phyloP scores from a whole-genome alignment of 2,113 vertebrate genomes.

The Dermatemys mawii region DNA sequence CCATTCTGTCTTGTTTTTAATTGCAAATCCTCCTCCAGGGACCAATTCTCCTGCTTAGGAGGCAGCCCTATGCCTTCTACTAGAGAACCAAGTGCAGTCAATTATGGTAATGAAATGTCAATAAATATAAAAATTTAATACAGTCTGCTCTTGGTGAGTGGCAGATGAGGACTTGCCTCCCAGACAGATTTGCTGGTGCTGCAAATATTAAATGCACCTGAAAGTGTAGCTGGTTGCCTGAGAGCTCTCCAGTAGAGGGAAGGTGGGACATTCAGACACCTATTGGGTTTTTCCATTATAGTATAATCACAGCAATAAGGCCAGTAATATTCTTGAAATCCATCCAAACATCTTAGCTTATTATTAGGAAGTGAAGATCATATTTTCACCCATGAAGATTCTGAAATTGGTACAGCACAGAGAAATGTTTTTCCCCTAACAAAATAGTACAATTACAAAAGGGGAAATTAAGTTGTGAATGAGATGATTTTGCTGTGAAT shows the following conservation, averaged over 20 bases:
- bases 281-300: constrained; percentile 64
- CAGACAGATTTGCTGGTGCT: constrained; percentile 95
- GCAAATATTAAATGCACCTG: constrained; percentile 93
- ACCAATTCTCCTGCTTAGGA: constrained; percentile 88
- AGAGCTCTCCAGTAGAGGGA: constrained; percentile 70
- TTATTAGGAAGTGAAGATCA: constrained; percentile 20
- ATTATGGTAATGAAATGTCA: constrained; percentile 99
- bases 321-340: constrained; percentile 50
- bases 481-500: constrained; percentile 13
- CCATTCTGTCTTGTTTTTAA: constrained; percentile 90
- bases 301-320: constrained; percentile 44
- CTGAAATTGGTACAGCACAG: background rate
- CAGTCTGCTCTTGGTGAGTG: constrained; percentile 93
- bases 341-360: constrained; percentile 70
- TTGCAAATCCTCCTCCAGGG: constrained; percentile 92
- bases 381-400: constrained; percentile 1
- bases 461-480: constrained; percentile 42
- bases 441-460: constrained; percentile 28
- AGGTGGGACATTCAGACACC: constrained; percentile 68
- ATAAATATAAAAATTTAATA: constrained; percentile 99
- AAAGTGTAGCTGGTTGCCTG: constrained; percentile 80
- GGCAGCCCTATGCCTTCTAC: constrained; percentile 85
- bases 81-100: constrained; percentile 92
- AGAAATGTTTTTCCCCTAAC: background rate
- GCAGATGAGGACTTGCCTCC: constrained; percentile 95